phyloP scores from a whole-genome alignment of 2,888 invertebrate genomes.

The Protodeltote pygarga region DNA sequence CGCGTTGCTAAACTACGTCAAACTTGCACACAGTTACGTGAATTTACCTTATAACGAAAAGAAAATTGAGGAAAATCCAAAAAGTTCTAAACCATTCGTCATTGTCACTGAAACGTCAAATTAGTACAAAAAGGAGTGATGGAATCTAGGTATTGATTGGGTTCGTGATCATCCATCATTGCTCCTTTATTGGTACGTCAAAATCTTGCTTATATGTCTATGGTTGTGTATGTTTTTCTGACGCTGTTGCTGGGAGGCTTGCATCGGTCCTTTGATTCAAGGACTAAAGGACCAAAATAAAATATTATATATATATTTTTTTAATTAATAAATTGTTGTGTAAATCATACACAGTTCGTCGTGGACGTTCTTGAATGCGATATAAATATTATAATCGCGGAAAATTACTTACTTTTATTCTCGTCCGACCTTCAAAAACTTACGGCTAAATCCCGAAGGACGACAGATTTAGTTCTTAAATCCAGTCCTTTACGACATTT shows the following conservation, averaged over 20 bases:
- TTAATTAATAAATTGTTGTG: too few relatives aligned
- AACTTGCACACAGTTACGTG: not conserved
- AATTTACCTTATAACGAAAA: constrained; percentile 26
- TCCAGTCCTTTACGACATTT: not conserved
- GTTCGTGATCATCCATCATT: constrained; percentile 52
- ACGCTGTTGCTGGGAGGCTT: not conserved
- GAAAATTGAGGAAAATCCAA: constrained; percentile 31
- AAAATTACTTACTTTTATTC: too few relatives aligned
- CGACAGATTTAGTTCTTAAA: not conserved
- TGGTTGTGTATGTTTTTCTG: constrained; percentile 13
- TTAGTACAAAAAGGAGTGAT: constrained; percentile 54
- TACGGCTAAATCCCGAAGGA: not conserved
- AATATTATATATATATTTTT: too few relatives aligned
- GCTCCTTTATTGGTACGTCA: constrained; percentile 35
- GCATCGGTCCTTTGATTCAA: not conserved
- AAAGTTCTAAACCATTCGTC: constrained; percentile 48
- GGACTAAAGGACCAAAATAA: too few relatives aligned
- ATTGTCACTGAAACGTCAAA: constrained; percentile 61
- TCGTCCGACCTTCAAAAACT: too few relatives aligned
- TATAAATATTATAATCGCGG: too few relatives aligned
- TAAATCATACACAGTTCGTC: too few relatives aligned
- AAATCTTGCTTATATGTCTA: constrained; percentile 23
- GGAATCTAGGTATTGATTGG: constrained; percentile 56
- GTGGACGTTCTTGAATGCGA: too few relatives aligned
- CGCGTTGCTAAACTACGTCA: too few relatives aligned